A percentile compares a stretch with the other conserved stretches of the same genome.
Evolutionary conservation across 2,888 invertebrate genomes (phyloP).

Genomic region (Gari tellinella): DNA sequence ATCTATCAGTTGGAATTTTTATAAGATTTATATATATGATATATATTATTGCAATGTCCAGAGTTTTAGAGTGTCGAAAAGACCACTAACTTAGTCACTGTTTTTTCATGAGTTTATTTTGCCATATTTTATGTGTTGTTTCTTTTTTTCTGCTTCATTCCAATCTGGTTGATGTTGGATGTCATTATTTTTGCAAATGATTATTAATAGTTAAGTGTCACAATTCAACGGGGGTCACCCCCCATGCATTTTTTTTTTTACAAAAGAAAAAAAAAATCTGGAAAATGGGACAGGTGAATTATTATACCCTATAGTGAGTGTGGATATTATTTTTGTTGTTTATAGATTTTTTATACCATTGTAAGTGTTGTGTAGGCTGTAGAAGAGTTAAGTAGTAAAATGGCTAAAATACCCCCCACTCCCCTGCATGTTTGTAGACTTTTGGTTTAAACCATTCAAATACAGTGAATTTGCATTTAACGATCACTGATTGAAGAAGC

Average conservation of each 20-base stretch:
- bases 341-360: slow-evolving; percentile 44
- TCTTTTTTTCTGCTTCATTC: slow-evolving; percentile 44
- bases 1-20: slow-evolving; percentile 14
- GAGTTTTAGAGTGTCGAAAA: neutral
- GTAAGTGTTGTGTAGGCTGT: slow-evolving; percentile 33
- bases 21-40: slow-evolving; percentile 14
- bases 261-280: too few species aligned
- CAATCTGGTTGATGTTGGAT: slow-evolving; percentile 16
- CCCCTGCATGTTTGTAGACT: too few species aligned
- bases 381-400: neutral
- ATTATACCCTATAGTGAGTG: too few species aligned
- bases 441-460: too few species aligned
- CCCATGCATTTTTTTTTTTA: too few species aligned
- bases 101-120: slow-evolving; percentile 7
- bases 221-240: neutral
- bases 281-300: too few species aligned
- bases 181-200: slow-evolving; percentile 9
- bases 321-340: slow-evolving; percentile 34
- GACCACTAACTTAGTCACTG: slow-evolving; percentile 4
- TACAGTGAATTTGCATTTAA: too few species aligned
- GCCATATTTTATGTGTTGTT: slow-evolving; percentile 41
- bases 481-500: too few species aligned
- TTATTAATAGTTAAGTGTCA: slow-evolving; percentile 3
- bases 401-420: too few species aligned
- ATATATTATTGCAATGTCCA: slow-evolving; percentile 2